Evolutionary conservation across 2,888 invertebrate genomes (phyloP).

Genomic region (Eulithis prunata): DNA sequence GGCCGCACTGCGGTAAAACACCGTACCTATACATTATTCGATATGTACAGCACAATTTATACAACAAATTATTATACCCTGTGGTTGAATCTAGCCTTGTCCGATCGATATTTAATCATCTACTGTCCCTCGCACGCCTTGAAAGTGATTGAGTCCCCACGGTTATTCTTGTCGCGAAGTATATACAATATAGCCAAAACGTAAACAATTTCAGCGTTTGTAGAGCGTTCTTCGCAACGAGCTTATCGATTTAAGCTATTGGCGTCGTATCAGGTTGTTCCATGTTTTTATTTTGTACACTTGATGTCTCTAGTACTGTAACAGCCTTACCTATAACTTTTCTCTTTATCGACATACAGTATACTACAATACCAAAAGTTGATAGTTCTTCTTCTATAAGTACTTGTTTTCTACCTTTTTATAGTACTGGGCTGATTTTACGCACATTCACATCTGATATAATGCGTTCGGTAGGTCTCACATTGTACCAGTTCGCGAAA

Average conservation of each 20-base stretch:
- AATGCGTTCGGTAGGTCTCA: constrained; percentile 9
- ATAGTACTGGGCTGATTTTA: too few species aligned
- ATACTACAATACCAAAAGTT: too few species aligned
- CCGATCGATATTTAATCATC: constrained; percentile 21
- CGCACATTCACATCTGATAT: not conserved
- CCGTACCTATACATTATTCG: constrained; percentile 18
- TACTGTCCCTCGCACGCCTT: not conserved
- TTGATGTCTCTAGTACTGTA: not conserved
- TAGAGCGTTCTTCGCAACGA: constrained; percentile 3
- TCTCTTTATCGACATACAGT: too few species aligned
- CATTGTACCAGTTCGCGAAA: constrained; percentile 22
- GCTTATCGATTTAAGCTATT: not conserved
- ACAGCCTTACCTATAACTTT: too few species aligned
- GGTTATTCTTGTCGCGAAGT: not conserved
- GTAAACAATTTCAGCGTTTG: constrained; percentile 2
- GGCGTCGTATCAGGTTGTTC: constrained; percentile 6
- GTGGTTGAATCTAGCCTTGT: constrained; percentile 14
- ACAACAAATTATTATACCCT: constrained; percentile 13
- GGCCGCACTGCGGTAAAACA: constrained; percentile 43
- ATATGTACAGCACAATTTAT: constrained; percentile 12
- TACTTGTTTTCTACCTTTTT: too few species aligned
- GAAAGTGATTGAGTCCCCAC: constrained; percentile 7
- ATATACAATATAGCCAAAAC: not conserved
- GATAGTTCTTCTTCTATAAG: too few species aligned
- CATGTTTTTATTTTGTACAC: not conserved